Conservation (phyloP, 2,113 vertebrate species). For the Tiliqua scincoides region DNA sequence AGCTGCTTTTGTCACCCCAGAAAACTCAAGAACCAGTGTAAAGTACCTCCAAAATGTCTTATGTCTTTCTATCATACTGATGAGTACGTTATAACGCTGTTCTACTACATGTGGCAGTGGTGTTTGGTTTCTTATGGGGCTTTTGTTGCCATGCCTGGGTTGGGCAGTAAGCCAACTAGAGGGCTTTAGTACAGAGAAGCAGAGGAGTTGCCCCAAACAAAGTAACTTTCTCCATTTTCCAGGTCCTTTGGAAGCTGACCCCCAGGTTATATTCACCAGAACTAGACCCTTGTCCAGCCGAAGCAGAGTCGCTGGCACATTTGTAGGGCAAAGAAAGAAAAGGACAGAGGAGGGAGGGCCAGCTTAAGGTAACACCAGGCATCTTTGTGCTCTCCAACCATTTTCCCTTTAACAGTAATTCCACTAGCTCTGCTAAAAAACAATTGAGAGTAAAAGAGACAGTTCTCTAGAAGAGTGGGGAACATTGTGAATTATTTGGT, state of each 20-base stretch:
- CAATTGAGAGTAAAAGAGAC: neutral
- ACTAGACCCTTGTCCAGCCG: conserved; percentile 68
- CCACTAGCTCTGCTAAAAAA: conserved; percentile 4
- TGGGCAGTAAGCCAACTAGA: neutral
- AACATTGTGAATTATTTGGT: too few species aligned
- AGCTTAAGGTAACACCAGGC: conserved; percentile 67
- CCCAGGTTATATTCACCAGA: conserved; percentile 73
- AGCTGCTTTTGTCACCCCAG: neutral
- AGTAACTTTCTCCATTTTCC: conserved; percentile 64
- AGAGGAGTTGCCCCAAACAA: neutral
- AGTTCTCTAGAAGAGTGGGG: neutral
- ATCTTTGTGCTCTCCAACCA: neutral
- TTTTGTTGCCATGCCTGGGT: neutral
- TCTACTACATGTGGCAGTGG: neutral
- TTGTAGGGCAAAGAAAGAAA: conserved; percentile 69
- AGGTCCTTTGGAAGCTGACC: conserved; percentile 62
- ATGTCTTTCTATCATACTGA: neutral
- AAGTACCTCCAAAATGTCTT: neutral
- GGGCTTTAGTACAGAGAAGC: neutral
- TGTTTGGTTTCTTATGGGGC: neutral
- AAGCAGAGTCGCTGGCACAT: conserved; percentile 56
- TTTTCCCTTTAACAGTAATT: conserved; percentile 24
- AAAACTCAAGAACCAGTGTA: neutral
- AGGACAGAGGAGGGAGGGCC: conserved; percentile 68
- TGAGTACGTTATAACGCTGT: neutral